Evolutionary conservation across 2,113 vertebrate genomes (phyloP).

Genomic region (Empidonax traillii): DNA sequence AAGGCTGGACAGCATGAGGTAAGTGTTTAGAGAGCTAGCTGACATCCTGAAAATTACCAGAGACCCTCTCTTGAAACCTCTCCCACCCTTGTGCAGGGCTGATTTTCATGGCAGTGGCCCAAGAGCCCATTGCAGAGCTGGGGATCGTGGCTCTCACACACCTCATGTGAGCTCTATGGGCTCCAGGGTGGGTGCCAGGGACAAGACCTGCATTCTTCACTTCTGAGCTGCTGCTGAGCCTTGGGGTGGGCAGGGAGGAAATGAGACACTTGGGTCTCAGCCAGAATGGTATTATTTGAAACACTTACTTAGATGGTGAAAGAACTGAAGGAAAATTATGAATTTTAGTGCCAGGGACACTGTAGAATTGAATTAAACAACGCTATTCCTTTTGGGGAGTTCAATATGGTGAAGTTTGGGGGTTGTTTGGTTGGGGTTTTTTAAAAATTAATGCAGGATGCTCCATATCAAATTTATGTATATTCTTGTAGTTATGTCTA

Average conservation of each 20-base stretch:
- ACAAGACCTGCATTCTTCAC: not conserved
- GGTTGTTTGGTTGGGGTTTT: not conserved
- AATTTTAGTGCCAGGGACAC: not conserved
- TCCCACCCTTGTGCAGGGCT: not conserved
- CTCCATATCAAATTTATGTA: not conserved
- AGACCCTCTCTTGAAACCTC: not conserved
- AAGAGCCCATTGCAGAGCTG: not conserved
- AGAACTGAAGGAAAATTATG: not conserved
- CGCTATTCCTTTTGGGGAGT: not conserved
- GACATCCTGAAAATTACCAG: slow-evolving; percentile 53
- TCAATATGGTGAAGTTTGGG: not conserved
- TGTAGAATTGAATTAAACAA: not conserved
- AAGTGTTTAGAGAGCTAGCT: slow-evolving; percentile 40
- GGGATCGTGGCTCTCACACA: not conserved
- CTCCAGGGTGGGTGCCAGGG: not conserved
- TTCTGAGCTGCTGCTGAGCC: not conserved
- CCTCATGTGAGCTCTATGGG: not conserved
- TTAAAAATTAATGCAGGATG: not conserved
- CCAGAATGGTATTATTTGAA: not conserved
- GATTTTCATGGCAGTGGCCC: not conserved
- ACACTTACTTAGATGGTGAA: not conserved
- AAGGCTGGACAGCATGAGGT: slow-evolving; percentile 41
- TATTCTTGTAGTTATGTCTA: not conserved
- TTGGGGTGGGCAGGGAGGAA: not conserved
- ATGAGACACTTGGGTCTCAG: not conserved